Evolutionary conservation across 1,140 invertebrate species (phyloP), one percentile per base, ranked within the genome.

Genomic region (Pseudomyrmex cubaensis): DNA sequence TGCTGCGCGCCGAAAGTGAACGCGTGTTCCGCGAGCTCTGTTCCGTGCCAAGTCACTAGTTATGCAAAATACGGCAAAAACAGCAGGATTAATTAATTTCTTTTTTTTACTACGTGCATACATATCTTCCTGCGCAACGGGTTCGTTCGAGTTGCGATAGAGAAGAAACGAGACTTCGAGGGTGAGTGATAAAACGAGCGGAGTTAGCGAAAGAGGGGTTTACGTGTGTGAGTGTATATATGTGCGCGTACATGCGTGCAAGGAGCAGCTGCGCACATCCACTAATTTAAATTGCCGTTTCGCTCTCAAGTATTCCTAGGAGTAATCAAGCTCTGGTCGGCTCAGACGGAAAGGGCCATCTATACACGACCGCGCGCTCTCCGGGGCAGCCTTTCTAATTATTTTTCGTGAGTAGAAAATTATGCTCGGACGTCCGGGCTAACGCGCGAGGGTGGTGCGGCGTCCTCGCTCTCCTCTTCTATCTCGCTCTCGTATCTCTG

Each of bases 271-370:
- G 63, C 62, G 59, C 50, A 48, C 73, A 59, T 84, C 64, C 57
- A 64, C 85, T 87, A 84, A 87, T 87, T 87, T 87, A 87, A 87
- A 87, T 87, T 87, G 86, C 86, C 85, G 85, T 87, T 87, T 87
- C 86, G 59, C 59, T 70, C 54, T 52, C 85, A 67, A 59, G 82
- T 87, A 80, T 87, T 84, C 82, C 85, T 87, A 80, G 54, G 69
- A 84, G 82, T 85, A 82, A 87, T 87, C 85, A 82, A 84, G 52
- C 82, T 54, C 12, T 63, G 48, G 46, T 74, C 78, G 62, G 78
- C 17, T 54, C 70, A 62, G 78, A 83, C 78, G 63, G 63, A 83
- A 69, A 59, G 62, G 82, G 54, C 59, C 64, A 66, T 75, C 83
- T 25, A 66, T 75, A 69, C 66, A 9, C 74, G 54, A 35, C 54